Conservation (phyloP, 2,797 vertebrate species). For the Thaleichthys pacificus region DNA sequence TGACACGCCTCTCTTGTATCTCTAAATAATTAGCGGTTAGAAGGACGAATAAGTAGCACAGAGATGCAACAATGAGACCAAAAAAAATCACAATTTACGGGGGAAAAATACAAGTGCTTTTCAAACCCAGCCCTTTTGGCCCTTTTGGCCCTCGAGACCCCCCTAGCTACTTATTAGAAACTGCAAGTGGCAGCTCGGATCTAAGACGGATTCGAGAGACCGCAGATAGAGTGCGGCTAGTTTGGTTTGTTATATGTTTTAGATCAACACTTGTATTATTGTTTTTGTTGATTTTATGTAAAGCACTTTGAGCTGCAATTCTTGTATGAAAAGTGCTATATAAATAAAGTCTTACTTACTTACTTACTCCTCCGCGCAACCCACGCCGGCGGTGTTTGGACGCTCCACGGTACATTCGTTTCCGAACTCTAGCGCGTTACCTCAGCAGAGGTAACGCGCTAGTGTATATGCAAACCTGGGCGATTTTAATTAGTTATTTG, state of each 20-base stretch:
- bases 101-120: not conserved
- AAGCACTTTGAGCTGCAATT: too few species aligned
- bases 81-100: not conserved
- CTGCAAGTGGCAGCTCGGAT: too few species aligned
- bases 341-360: too few species aligned
- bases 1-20: not conserved
- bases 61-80: not conserved
- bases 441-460: too few species aligned
- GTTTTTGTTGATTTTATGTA: too few species aligned
- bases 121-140: not conserved
- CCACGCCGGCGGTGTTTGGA: not conserved
- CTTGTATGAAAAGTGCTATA: too few species aligned
- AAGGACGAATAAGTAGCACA: not conserved
- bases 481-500: slow-evolving; percentile 89
- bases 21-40: not conserved
- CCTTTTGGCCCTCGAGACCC: not conserved
- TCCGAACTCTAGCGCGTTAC: slow-evolving; percentile 41
- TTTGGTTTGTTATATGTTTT: too few species aligned
- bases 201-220: too few species aligned
- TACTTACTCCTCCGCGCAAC: too few species aligned
- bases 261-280: too few species aligned
- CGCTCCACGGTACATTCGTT: slow-evolving; percentile 33
- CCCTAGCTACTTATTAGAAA: too few species aligned
- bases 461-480: slow-evolving; percentile 85
- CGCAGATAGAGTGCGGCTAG: too few species aligned